Percentiles rank a stretch among this genome's conserved stretches.
phyloP scores from a whole-genome alignment of 2,888 invertebrate species.

The Eristalis arbustorum region DNA sequence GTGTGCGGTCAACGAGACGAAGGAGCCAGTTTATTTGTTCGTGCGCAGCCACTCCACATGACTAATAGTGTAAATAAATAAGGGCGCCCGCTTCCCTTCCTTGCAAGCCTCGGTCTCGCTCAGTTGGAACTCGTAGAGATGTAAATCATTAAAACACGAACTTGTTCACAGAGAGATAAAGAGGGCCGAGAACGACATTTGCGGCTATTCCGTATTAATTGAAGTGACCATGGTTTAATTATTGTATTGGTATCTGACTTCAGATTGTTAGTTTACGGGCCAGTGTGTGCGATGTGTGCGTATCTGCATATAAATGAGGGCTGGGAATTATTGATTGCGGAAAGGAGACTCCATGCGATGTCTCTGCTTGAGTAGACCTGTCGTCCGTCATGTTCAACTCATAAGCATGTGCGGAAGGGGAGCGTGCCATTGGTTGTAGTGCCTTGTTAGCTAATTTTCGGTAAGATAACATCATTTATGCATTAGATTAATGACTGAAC shows the following conservation, averaged over 20 bases:
- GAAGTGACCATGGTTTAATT: constrained; percentile 66
- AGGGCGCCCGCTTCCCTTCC: constrained; percentile 6
- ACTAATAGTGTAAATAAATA: constrained; percentile 43
- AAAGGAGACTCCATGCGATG: constrained; percentile 46
- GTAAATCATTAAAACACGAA: constrained; percentile 32
- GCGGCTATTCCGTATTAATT: constrained; percentile 55
- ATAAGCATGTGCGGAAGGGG: constrained; percentile 2
- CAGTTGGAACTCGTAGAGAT: constrained; percentile 37
- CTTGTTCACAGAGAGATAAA: neutral
- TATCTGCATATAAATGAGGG: constrained; percentile 17
- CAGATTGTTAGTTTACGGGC: constrained; percentile 17
- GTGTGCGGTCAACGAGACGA: constrained; percentile 44
- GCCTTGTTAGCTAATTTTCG: constrained; percentile 26
- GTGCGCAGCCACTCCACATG: constrained; percentile 26
- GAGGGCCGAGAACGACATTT: constrained; percentile 7
- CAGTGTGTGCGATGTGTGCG: neutral
- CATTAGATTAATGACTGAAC: constrained; percentile 69
- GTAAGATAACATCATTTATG: constrained; percentile 69
- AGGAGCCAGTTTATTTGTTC: constrained; percentile 26
- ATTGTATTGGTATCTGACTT: constrained; percentile 61
- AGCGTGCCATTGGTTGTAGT: constrained; percentile 7
- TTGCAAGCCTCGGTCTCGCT: constrained; percentile 28
- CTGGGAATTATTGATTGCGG: constrained; percentile 62
- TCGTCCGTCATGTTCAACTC: constrained; percentile 13
- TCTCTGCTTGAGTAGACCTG: constrained; percentile 12